Base-by-base conservation (phyloP, 1,140 invertebrate species). In the Drosophila auraria region DNA sequence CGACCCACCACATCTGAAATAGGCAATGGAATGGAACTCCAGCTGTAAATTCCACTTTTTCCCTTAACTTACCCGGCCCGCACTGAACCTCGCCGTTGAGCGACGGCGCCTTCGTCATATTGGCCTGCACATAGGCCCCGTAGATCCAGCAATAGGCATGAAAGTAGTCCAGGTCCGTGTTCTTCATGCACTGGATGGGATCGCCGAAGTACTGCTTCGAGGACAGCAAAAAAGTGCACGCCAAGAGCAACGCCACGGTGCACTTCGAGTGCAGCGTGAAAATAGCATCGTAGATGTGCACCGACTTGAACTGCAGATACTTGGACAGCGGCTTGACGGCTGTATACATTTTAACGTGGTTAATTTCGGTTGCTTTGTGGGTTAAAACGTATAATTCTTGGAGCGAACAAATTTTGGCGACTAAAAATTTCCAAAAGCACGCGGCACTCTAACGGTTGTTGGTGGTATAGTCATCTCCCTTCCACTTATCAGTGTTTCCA, bases 61-160 rank as follows among this genome's bases (percentile, higher is more conserved):
- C 2, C 2, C 5, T 1, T 17, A 27, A n/a, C 71, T 57, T 53
- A 27, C 64, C 49, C 50, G 53, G 60, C 7, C 47, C 47, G 68
- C 71, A 74, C 27, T 73, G 70, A 12, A 49, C 20, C 3, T 36
- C 66, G 15, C 66, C 70, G 11, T 59, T 40, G 0, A 33, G 36
- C 0, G 23, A 45, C 0, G 9, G 94, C 92, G 56, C 73, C 68
- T 15, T 93, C 71, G 27, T 93, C 91, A 64, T 94, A 93, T 74
- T 74, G 69, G 93, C 93, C 4, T 96, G 80, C 0, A 96, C 96
- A 80, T 95, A 97, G 2, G 96, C 97, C 53, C 96, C 96, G 83
- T 96, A 95, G 44, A 96, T 96, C 96, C 96, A 97, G 92, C 96
- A 97, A 81, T 95, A 97, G 23, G 95, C 95, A 71, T 97, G 95